Evolutionary conservation across 2,113 vertebrate genomes (phyloP), one percentile per base, ranked within the genome.

Genomic region (Hyperopisus bebe): DNA sequence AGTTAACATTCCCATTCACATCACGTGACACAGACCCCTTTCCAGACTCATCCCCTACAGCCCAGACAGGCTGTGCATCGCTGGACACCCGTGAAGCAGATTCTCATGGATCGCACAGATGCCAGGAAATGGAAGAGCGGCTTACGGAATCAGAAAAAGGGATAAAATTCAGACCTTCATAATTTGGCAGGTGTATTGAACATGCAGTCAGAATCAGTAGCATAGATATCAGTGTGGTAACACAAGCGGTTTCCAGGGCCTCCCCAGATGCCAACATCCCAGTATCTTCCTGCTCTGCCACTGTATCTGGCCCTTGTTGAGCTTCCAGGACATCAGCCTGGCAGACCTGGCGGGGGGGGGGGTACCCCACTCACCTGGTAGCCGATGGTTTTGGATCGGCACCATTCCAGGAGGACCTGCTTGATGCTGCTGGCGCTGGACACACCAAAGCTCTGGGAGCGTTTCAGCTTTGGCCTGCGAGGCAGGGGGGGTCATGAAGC

Each of bases 361-460:
- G 11, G 0, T 1, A 1, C 21, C 42, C 21, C 21, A 13, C 83
- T 92, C 90, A 99, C 98, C 97, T 98, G 94, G 92, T 99, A 99
- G 90, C 98, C 98, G 0, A 97, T 93, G 5, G 98, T 99, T 95
- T 99, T 99, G 46, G 96, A 99, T 44, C 98, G 98, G 92, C 98
- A 99, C 98, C 98, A 99, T 48, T 99, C 98, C 51, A 99, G 92
- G 0, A 99, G 96, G 88, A 98, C 97, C 92, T 98, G 97, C 91
- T 99, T 99, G 84, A 99, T 99, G 85, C 97, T 97, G 90, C 97
- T 98, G 90, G 98, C 98, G 0, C 97, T 99, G 92, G 97, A 96
- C 50, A 97, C 95, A 0, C 95, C 97, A 2, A 98, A 98, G 90
- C 98, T 99, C 95, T 99, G 98, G 0, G 98, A 99, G 39, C 98